Base-by-base conservation (phyloP, 1,140 invertebrate genomes). In the Stegodyphus dumicola region DNA sequence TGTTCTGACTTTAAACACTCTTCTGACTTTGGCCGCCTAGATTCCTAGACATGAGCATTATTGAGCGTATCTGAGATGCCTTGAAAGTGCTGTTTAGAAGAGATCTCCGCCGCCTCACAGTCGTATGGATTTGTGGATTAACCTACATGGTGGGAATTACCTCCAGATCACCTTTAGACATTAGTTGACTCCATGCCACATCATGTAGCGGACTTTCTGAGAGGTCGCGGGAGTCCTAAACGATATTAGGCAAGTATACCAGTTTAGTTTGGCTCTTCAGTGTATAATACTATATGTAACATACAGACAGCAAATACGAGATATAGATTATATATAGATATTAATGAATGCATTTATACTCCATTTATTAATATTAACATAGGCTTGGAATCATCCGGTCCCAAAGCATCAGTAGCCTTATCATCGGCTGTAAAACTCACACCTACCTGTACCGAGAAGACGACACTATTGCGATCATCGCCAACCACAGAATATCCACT, bases 1-100 rank as follows among this genome's bases (percentile, higher is more conserved):
- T 69, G 7, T 69, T 69, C 66, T 69, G n/a, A 69, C 66, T 69
- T 69, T 69, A 69, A 48, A 48, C 66, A 69, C 10, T 69, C 6
- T 48, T 33, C 33, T 33, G 33, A 33, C 66, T 7, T 17, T 69
- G 66, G 10, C 66, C 66, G 6, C 17, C 66, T 15, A 69, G 17
- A 69, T 6, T 13, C 1, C 66, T 5, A 69, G 66, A 69, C 66
- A 69, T 69, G 66, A 1, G 17, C 17, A n/a, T 33, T 69, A 69
- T 69, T 7, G 17, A 69, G 66, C 66, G 6, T 69, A 69, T 69
- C 66, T 15, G 66, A n/a, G 66, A 69, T 15, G 66, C 66, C 10
- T 69, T 69, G 66, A 69, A 69, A 2, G 10, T 69, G 66, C 66
- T 69, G 17, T 17, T 69, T 48, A 69, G 66, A 69, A 69, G 66